Percentiles rank a stretch among this genome's conserved stretches.
Conservation (phyloP, 53 echinoderm and acorn worm genomes). For the Paelopatides confundens region DNA sequence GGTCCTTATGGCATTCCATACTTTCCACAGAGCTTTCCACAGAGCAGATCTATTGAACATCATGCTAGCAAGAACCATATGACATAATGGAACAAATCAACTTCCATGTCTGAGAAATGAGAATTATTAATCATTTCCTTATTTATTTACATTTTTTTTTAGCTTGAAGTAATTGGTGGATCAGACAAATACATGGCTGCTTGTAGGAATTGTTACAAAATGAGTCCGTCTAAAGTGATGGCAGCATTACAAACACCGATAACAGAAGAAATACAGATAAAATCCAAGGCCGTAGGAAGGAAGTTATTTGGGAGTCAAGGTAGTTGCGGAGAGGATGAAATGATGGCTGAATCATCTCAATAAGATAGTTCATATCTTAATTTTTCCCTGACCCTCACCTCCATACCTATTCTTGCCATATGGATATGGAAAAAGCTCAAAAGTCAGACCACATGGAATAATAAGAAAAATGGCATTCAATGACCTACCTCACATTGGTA, state of each 20-base stretch:
- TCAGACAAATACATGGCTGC: conserved; percentile 99
- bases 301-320: conserved; percentile 45
- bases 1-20: no score
- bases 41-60: no score
- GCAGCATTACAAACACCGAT: conserved; percentile 45
- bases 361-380: neutral
- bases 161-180: conserved; percentile 97
- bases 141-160: neutral
- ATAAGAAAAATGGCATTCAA: no score
- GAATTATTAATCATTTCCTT: neutral
- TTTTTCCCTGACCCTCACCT: no score
- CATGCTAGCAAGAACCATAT: neutral
- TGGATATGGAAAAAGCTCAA: no score
- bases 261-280: conserved; percentile 29
- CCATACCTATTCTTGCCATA: no score
- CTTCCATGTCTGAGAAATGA: no score
- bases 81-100: neutral
- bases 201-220: conserved; percentile 84
- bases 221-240: conserved; percentile 71
- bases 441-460: no score
- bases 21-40: no score
- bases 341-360: conserved; percentile 1
- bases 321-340: conserved; percentile 44
- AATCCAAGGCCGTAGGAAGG: conserved; percentile 54
- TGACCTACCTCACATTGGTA: no score